Percentiles rank a stretch among this genome's conserved stretches.
Conservation (phyloP, 2,797 vertebrate genomes). For the Lutjanus argentimaculatus region DNA sequence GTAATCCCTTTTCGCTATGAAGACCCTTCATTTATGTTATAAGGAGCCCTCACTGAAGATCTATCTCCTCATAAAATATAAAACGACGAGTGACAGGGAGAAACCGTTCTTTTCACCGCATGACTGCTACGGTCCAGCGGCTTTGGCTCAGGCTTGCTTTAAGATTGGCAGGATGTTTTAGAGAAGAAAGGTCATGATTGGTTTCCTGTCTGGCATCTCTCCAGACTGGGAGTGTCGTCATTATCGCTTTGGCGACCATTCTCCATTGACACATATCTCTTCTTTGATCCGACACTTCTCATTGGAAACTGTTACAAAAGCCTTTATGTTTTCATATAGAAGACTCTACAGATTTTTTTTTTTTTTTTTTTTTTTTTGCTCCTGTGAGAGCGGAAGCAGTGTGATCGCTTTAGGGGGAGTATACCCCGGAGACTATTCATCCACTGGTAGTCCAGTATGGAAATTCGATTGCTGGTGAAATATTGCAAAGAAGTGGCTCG, state of each 20-base stretch:
- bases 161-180: conserved; percentile 70
- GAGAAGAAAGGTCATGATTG: conserved; percentile 66
- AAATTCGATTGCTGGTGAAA: conserved; percentile 57
- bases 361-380: conserved; percentile 8
- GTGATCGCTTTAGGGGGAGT: conserved; percentile 24
- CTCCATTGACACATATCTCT: conserved; percentile 48
- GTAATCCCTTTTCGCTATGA: conserved; percentile 41
- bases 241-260: conserved; percentile 60
- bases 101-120: conserved; percentile 51
- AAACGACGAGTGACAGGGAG: conserved; percentile 41
- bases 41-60: conserved; percentile 37
- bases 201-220: conserved; percentile 72
- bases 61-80: conserved; percentile 55
- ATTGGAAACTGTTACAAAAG: conserved; percentile 38
- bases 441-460: conserved; percentile 43
- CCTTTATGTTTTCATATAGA: conserved; percentile 30
- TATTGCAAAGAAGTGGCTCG: conserved; percentile 48
- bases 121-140: conserved; percentile 53
- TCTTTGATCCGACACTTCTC: conserved; percentile 29
- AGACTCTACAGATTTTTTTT: background rate
- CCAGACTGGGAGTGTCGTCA: conserved; percentile 64
- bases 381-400: background rate
- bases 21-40: conserved; percentile 26
- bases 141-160: conserved; percentile 51
- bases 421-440: conserved; percentile 62